Conservation (phyloP, 2,113 vertebrate genomes). For the Bos javanicus region DNA sequence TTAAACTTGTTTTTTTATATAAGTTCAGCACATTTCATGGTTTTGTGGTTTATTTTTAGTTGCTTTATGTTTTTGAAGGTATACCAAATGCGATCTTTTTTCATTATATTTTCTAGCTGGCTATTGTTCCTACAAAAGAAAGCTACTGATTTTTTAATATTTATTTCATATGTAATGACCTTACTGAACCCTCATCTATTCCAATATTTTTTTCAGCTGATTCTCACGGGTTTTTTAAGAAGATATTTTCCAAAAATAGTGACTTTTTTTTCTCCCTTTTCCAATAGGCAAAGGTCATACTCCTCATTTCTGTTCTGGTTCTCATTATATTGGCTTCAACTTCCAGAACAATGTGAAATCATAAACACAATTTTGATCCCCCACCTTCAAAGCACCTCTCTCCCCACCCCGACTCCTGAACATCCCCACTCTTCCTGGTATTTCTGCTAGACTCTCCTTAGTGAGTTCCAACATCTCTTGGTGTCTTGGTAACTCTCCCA, state of each 20-base stretch:
- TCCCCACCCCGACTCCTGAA: not conserved
- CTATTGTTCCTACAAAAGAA: slow-evolving; percentile 15
- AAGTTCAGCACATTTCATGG: not conserved
- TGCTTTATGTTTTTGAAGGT: not conserved
- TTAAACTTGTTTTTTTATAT: not conserved
- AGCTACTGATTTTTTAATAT: slow-evolving; percentile 11
- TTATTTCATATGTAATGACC: slow-evolving; percentile 39
- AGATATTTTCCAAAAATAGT: slow-evolving; percentile 39
- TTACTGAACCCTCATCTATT: not conserved
- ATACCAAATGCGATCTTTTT: not conserved
- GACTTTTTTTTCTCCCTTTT: not conserved
- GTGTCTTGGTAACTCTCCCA: not conserved
- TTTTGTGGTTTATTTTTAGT: not conserved
- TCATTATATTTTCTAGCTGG: slow-evolving; percentile 6
- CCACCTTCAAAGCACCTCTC: not conserved
- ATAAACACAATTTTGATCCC: not conserved
- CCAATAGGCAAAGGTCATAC: slow-evolving; percentile 14
- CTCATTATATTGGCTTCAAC: not conserved
- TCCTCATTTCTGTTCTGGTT: slow-evolving; percentile 16
- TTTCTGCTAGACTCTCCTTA: not conserved
- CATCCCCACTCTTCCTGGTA: not conserved
- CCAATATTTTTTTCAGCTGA: not conserved
- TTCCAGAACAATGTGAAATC: not conserved
- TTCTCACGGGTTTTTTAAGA: slow-evolving; percentile 14
- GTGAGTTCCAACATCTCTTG: not conserved